Percentiles rank a stretch among this genome's conserved stretches.
Conservation (phyloP, 2,888 invertebrate genomes). For the Agrotis ipsilon region DNA sequence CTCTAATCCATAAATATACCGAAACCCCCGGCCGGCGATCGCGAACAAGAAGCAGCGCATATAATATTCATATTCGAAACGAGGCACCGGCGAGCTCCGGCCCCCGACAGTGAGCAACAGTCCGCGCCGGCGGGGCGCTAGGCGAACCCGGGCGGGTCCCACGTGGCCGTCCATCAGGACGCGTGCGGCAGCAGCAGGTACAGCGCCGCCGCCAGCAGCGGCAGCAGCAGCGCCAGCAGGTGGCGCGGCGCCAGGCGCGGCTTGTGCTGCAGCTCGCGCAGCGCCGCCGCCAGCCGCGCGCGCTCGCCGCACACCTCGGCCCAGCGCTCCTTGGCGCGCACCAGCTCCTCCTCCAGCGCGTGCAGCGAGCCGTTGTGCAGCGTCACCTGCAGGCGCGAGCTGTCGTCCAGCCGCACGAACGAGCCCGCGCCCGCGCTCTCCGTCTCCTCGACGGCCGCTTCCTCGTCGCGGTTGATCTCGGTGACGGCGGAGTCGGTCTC, state of each 20-base stretch:
- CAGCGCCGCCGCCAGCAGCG: constrained; percentile 87
- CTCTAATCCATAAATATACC: constrained; percentile 77
- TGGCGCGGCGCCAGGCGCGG: constrained; percentile 62
- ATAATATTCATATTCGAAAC: constrained; percentile 70
- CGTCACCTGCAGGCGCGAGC: constrained; percentile 77
- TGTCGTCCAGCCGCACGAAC: constrained; percentile 80
- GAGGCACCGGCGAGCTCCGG: constrained; percentile 64
- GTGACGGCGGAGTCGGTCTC: constrained; percentile 84
- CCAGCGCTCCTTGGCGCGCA: constrained; percentile 94
- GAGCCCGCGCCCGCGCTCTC: constrained; percentile 67
- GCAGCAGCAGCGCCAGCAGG: no score
- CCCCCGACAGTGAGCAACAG: constrained; percentile 70
- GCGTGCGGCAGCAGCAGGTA: constrained; percentile 92
- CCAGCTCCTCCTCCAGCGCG: constrained; percentile 94
- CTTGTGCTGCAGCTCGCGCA: constrained; percentile 91
- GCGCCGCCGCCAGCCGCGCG: constrained; percentile 89
- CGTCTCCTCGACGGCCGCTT: constrained; percentile 27
- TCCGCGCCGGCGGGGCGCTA: constrained; percentile 41
- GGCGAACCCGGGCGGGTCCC: constrained; percentile 82
- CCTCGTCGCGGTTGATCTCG: constrained; percentile 77
- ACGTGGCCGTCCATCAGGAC: constrained; percentile 92
- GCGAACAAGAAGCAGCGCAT: constrained; percentile 69
- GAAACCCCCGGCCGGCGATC: constrained; percentile 68
- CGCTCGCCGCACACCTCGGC: constrained; percentile 92
- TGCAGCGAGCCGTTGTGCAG: constrained; percentile 90